Percentiles rank a stretch among this genome's conserved stretches.
phyloP scores from a whole-genome alignment of 2,797 vertebrate genomes.

The Momotus momota region DNA sequence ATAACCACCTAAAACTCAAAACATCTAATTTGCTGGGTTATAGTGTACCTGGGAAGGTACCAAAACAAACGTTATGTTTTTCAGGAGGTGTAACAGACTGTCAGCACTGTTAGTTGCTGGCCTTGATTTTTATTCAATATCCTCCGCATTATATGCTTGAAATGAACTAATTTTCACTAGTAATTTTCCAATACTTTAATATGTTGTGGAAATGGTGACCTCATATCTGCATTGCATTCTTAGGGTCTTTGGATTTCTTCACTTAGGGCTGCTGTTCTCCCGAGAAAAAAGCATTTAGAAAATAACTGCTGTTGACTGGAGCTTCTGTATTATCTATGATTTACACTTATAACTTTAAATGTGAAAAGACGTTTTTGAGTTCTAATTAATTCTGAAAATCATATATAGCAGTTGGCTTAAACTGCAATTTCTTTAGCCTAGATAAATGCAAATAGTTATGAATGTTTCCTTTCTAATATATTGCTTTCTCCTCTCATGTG shows the following conservation, averaged over 20 bases:
- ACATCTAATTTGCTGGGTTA: not conserved
- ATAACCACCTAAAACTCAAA: not conserved
- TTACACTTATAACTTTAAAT: not conserved
- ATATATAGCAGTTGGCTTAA: not conserved
- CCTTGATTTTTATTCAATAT: not conserved
- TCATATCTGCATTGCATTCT: not conserved
- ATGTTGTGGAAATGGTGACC: not conserved
- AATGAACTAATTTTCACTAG: not conserved
- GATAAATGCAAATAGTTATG: not conserved
- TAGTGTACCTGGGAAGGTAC: not conserved
- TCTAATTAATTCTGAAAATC: not conserved
- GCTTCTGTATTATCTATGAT: not conserved
- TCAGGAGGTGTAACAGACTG: not conserved
- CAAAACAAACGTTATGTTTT: not conserved
- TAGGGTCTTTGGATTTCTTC: not conserved
- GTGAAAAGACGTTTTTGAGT: not conserved
- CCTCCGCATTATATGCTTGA: not conserved
- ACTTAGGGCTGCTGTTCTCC: not conserved
- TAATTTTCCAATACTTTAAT: not conserved
- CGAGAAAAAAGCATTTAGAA: not conserved
- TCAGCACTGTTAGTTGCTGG: not conserved
- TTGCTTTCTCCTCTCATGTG: not conserved
- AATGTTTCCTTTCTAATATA: not conserved
- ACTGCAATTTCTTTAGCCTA: not conserved
- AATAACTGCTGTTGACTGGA: not conserved